These are phyloP conservation scores for Torymus tubicola DNA, from an alignment of 2,888 invertebrate species.

Conservation along the genomic window DNA sequence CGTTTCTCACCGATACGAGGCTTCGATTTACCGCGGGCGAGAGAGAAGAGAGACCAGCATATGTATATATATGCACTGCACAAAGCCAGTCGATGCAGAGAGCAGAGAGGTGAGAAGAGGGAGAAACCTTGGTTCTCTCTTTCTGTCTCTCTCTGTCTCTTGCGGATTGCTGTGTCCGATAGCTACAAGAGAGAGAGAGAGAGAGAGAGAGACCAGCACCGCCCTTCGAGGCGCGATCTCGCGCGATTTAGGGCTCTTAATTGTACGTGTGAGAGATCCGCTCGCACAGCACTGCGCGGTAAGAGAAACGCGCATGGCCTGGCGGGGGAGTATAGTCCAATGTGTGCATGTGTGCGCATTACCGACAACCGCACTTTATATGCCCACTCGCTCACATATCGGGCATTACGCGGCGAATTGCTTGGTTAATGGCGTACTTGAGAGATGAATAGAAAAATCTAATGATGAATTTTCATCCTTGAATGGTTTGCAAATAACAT, in stretches of 20 bases:
- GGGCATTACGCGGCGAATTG: too few species aligned
- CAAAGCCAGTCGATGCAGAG: conserved; percentile 2
- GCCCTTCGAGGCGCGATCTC: conserved; percentile 70
- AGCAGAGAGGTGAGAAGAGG: conserved; percentile 7
- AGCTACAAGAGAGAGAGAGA: conserved; percentile 61
- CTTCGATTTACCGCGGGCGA: conserved; percentile 56
- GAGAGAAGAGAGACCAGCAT: conserved; percentile 22
- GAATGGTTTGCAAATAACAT: too few species aligned
- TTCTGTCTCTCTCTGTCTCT: conserved; percentile 11
- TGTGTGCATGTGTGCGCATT: background rate
- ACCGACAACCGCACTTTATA: too few species aligned
- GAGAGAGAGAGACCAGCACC: conserved; percentile 59
- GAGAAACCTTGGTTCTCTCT: conserved; percentile 9
- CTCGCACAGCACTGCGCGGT: background rate
- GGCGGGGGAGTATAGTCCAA: conserved; percentile 14
- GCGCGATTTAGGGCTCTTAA: conserved; percentile 74
- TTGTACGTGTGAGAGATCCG: conserved; percentile 70
- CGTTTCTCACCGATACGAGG: conserved; percentile 57
- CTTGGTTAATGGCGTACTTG: too few species aligned
- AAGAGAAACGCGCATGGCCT: background rate
- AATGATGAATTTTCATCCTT: too few species aligned
- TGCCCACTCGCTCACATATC: too few species aligned
- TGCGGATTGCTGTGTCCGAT: conserved; percentile 59
- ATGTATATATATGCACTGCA: background rate
- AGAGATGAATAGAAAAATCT: too few species aligned